phyloP scores from a whole-genome alignment of 2,113 vertebrate species.

The Hylia prasina region DNA sequence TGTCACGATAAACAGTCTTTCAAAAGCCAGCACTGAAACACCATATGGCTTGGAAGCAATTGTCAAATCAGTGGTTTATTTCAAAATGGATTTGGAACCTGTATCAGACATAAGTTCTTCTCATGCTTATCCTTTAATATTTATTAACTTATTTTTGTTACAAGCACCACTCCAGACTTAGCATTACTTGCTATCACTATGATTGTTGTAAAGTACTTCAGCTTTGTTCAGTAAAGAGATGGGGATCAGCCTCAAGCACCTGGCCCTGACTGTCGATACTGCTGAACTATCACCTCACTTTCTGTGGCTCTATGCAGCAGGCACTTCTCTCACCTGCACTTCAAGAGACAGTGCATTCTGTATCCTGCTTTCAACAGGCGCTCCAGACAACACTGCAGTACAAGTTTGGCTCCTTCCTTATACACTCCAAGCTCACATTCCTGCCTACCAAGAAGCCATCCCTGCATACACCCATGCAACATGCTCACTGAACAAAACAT shows the following conservation, averaged over 20 bases:
- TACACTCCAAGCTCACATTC: neutral
- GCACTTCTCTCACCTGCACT: neutral
- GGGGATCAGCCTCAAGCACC: neutral
- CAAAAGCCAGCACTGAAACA: neutral
- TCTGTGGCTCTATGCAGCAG: neutral
- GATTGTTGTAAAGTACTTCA: neutral
- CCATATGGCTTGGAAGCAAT: neutral
- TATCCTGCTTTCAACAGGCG: neutral
- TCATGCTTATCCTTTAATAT: neutral
- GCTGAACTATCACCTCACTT: neutral
- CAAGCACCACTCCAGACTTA: neutral
- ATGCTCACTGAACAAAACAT: fast-evolving
- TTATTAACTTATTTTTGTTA: neutral
- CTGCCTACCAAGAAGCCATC: neutral
- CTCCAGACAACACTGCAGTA: neutral
- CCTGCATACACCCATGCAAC: fast-evolving
- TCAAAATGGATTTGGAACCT: neutral
- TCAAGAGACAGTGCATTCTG: neutral
- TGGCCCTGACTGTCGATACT: neutral
- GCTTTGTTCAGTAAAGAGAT: neutral
- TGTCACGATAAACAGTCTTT: neutral
- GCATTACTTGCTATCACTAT: neutral
- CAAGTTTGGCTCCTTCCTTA: neutral
- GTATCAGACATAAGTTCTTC: neutral
- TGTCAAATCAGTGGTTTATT: neutral